These are phyloP conservation scores for Tringa solitaria DNA, from an alignment of 2,113 vertebrate species.

Conservation along the genomic window DNA sequence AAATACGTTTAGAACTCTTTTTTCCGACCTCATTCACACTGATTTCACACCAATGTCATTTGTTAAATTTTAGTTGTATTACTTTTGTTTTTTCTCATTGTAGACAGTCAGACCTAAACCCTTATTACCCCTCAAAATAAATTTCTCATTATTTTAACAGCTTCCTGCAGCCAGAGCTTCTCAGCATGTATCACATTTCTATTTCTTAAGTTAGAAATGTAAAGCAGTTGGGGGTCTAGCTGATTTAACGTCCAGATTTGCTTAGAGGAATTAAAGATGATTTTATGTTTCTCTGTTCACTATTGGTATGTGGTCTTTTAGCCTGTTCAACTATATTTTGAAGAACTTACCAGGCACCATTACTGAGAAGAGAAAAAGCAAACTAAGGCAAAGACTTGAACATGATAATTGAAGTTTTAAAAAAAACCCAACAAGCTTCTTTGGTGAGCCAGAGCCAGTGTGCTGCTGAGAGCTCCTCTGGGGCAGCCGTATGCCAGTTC, in stretches of 20 bases:
- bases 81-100: not conserved
- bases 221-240: constrained; percentile 14
- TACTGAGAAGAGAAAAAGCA: not conserved
- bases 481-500: fast-evolving
- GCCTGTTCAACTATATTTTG: not conserved
- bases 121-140: constrained; percentile 23
- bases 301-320: not conserved
- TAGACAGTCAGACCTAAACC: not conserved
- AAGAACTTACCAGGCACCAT: not conserved
- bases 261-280: not conserved
- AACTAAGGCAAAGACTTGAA: not conserved
- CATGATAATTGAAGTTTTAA: not conserved
- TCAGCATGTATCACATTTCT: constrained; percentile 29
- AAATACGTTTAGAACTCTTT: not conserved
- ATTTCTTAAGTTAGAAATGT: constrained; percentile 37
- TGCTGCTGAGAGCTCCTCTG: not conserved
- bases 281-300: not conserved
- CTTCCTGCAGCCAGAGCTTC: constrained; percentile 28
- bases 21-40: not conserved
- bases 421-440: not conserved
- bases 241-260: constrained; percentile 18
- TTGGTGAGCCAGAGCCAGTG: not conserved
- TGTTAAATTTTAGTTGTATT: not conserved
- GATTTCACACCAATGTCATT: not conserved
- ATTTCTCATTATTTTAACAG: constrained; percentile 41